A percentile compares a stretch with the other conserved stretches of the same genome.
Evolutionary conservation across 2,888 invertebrate species (phyloP).

Genomic region (Minunthozetes semirufus): DNA sequence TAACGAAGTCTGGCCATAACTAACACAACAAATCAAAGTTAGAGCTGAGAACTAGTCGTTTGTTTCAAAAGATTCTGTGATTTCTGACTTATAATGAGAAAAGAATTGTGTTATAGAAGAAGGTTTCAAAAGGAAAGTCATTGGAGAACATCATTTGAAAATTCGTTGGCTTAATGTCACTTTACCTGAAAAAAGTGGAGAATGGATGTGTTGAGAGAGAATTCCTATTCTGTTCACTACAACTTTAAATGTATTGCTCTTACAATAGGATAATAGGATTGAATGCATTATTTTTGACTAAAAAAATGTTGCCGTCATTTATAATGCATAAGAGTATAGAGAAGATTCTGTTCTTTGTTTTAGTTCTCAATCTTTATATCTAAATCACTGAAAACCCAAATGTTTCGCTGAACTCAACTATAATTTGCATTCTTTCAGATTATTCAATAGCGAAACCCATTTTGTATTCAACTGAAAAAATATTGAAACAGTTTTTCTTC

Average conservation of each 20-base stretch:
- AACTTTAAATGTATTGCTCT: neutral
- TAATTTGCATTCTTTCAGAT: conserved; percentile 19
- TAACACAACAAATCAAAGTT: neutral
- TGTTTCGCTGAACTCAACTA: neutral
- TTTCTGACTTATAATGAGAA: neutral
- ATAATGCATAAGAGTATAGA: neutral
- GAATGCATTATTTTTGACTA: neutral
- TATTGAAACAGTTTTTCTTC: neutral
- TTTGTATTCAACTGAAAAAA: conserved; percentile 1
- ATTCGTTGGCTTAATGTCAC: neutral
- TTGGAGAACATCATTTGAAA: neutral
- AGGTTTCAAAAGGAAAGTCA: neutral
- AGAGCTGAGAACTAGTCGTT: neutral
- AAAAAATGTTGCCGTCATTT: neutral
- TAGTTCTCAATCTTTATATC: neutral
- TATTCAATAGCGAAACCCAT: neutral
- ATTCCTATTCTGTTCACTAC: neutral
- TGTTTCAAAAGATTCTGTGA: neutral
- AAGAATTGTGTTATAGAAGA: neutral
- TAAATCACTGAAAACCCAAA: neutral
- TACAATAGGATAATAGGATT: conserved; percentile 3
- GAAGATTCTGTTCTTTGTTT: neutral
- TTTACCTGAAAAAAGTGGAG: neutral
- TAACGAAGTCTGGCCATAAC: too few species aligned
- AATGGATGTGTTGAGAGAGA: neutral